Percentiles rank a stretch among this genome's conserved stretches.
Conservation (phyloP, 1,140 invertebrate species). For the Frieseomelitta varia region DNA sequence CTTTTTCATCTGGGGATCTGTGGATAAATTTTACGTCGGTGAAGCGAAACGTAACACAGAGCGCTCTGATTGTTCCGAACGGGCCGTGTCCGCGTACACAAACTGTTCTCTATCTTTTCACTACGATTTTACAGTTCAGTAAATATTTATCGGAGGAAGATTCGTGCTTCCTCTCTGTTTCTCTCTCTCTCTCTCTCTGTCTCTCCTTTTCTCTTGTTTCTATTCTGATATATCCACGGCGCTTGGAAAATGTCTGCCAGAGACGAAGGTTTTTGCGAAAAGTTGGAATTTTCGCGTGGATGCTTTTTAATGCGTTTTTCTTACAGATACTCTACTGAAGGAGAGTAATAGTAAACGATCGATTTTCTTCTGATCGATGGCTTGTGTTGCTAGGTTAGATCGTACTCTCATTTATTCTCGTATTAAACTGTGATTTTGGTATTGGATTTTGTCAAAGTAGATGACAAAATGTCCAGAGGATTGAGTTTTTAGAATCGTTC, state of each 20-base stretch:
- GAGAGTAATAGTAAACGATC: too few relatives aligned
- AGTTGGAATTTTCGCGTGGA: not conserved
- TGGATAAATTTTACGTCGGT: conserved; percentile 4
- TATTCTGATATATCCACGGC: not conserved
- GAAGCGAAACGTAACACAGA: not conserved
- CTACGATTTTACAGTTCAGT: not conserved
- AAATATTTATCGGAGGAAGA: not conserved
- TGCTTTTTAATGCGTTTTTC: not conserved
- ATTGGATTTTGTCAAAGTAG: too few relatives aligned
- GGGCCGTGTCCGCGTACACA: not conserved
- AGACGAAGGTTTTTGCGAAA: not conserved
- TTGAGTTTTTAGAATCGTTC: too few relatives aligned
- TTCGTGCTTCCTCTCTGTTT: not conserved
- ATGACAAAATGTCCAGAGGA: too few relatives aligned
- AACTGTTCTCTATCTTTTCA: not conserved
- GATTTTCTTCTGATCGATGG: not conserved
- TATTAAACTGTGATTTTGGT: too few relatives aligned
- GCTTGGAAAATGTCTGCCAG: not conserved
- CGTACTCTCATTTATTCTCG: too few relatives aligned
- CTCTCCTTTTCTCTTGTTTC: not conserved
- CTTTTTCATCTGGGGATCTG: not conserved
- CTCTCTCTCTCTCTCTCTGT: too few relatives aligned
- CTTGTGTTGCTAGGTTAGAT: not conserved
- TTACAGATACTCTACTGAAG: too few relatives aligned
- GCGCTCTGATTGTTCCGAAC: conserved; percentile 34